These are phyloP conservation scores for Aeoliscus strigatus DNA, from an alignment of 2,797 vertebrate species.

Conservation along the genomic window DNA sequence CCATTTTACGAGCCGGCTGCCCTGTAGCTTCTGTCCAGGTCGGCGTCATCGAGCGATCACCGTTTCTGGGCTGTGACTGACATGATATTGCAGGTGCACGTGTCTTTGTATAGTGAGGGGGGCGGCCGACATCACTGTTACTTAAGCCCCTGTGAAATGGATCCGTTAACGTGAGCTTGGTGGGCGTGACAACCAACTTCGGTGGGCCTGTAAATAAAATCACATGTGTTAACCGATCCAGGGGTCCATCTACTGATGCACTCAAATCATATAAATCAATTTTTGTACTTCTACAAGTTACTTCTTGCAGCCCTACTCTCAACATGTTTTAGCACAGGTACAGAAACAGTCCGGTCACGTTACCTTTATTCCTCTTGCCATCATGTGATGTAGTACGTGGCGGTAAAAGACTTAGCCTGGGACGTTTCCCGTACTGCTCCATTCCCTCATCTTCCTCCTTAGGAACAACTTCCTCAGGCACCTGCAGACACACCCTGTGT, in stretches of 20 bases:
- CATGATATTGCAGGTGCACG: constrained; percentile 51
- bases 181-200: constrained; percentile 71
- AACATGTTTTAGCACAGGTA: too few species aligned
- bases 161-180: constrained; percentile 67
- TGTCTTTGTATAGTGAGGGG: constrained; percentile 63
- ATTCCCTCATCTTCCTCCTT: constrained; percentile 75
- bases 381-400: constrained; percentile 46
- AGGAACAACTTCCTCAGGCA: constrained; percentile 87
- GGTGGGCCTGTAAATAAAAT: constrained; percentile 59
- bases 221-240: neutral
- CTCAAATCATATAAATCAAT: neutral
- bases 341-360: neutral
- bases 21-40: constrained; percentile 27
- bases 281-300: too few species aligned
- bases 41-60: constrained; percentile 53
- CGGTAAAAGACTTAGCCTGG: constrained; percentile 63
- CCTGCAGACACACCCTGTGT: constrained; percentile 90
- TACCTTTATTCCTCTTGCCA: constrained; percentile 64
- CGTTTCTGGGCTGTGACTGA: constrained; percentile 55
- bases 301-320: too few species aligned
- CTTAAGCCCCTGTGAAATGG: constrained; percentile 57
- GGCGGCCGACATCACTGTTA: constrained; percentile 25
- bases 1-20: constrained; percentile 73
- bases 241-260: neutral
- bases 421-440: constrained; percentile 65